Evolutionary conservation across 1,140 invertebrate species (phyloP).

Genomic region (Nixonia krombeini): DNA sequence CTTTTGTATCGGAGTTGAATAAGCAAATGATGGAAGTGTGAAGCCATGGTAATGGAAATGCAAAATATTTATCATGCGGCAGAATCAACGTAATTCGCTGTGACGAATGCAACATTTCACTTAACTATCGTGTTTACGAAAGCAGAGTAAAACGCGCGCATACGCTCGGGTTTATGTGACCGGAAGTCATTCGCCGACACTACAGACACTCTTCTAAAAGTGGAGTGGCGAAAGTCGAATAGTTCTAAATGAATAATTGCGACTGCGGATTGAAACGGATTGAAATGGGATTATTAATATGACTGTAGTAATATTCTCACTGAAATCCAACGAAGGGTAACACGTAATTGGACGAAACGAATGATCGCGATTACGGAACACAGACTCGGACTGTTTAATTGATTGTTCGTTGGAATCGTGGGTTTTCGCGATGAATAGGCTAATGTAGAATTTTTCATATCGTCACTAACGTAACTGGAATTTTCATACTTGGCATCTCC

Average conservation of each 20-base stretch:
- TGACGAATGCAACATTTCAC: neutral
- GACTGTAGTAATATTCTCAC: too few species aligned
- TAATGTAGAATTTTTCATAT: conserved; percentile 11
- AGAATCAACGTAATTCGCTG: neutral
- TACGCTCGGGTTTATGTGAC: too few species aligned
- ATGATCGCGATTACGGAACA: conserved; percentile 6
- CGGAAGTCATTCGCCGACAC: neutral
- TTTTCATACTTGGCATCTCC: conserved; percentile 12
- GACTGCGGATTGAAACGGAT: neutral
- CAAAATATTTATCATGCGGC: too few species aligned
- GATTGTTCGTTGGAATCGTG: conserved; percentile 8
- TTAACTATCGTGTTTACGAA: neutral
- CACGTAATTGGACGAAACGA: neutral
- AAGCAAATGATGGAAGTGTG: too few species aligned
- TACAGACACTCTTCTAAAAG: neutral
- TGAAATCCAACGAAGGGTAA: too few species aligned
- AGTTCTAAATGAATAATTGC: neutral
- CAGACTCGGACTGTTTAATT: conserved; percentile 11
- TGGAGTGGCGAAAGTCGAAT: neutral
- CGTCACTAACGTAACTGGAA: neutral
- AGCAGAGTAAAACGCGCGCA: neutral
- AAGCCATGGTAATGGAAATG: too few species aligned
- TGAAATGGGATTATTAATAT: too few species aligned
- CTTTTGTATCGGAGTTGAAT: too few species aligned
- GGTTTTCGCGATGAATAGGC: conserved; percentile 12